A percentile compares a stretch with the other conserved stretches of the same genome.
Evolutionary conservation across 2,797 vertebrate species (phyloP).

Genomic region (Arrhamphus sclerolepis): DNA sequence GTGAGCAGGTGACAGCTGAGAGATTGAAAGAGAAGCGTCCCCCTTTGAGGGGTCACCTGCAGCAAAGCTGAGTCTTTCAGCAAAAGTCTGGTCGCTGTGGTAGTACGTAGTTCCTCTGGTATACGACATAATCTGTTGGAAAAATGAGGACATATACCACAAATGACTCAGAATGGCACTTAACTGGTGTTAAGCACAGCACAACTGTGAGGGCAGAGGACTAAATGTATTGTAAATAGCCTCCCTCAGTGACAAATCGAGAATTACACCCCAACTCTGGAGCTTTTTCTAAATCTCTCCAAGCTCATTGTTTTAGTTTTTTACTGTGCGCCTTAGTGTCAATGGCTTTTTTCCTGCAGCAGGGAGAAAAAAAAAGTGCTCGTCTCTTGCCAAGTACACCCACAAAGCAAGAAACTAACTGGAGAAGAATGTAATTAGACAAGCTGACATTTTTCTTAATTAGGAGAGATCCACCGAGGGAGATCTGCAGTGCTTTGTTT

Average conservation of each 20-base stretch:
- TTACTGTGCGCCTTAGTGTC: background rate
- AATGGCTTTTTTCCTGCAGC: slow-evolving; percentile 15
- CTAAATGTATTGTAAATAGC: background rate
- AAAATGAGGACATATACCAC: background rate
- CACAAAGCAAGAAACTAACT: slow-evolving; percentile 1
- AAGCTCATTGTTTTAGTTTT: slow-evolving; percentile 22
- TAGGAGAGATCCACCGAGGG: slow-evolving; percentile 3
- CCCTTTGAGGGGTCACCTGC: slow-evolving; percentile 83
- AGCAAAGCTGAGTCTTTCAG: slow-evolving; percentile 82
- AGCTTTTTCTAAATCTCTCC: background rate
- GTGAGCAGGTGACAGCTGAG: slow-evolving; percentile 77
- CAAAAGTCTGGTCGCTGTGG: slow-evolving; percentile 68
- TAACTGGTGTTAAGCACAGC: background rate
- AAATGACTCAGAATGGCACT: background rate
- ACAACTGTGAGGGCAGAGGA: background rate
- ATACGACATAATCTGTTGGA: slow-evolving; percentile 86
- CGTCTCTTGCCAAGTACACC: background rate
- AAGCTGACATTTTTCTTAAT: slow-evolving; percentile 11
- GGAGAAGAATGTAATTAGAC: slow-evolving; percentile 6
- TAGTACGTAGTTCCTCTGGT: slow-evolving; percentile 78
- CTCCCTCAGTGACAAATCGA: background rate
- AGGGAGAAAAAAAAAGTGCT: background rate
- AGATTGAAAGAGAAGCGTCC: slow-evolving; percentile 87
- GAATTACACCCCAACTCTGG: background rate
- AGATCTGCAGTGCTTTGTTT: background rate